Base-by-base conservation (phyloP, 2,113 vertebrate species). In the Gavialis gangeticus region DNA sequence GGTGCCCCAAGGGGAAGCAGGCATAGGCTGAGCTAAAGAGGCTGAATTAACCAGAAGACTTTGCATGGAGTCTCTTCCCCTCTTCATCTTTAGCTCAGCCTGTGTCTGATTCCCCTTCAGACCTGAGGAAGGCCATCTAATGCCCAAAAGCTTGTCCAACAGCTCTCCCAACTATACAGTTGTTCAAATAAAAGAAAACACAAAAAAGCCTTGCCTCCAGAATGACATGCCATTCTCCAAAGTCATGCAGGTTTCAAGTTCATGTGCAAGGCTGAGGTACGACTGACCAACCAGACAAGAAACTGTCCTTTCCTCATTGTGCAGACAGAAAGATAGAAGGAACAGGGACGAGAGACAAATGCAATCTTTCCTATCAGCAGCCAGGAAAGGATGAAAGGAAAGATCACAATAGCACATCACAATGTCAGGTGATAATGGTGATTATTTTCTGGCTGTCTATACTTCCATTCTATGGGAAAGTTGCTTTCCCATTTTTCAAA, bases 181-280 rank as follows among this genome's bases (percentile, higher is more conserved):
- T 46, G 46, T 46, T 46, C 46, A 46, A 46, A 46, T 46, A 46
- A 46, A 46, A 46, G 46, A 46, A 46, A 46, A 46, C 46, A 46
- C 46, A 46, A 46, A 46, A 46, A 46, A 8, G 7, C 46, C 46
- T 46, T 46, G 46, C 46, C 9, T 71, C 19, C 37, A 34, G n/a
- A 71, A 34, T 12, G 30, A 71, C 30, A 37, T 71, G 67, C 69
- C 24, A 0, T 0, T 56, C 12, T 75, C 90, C 57, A 80, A 76
- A 12, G 73, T 2, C 14, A 67, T 17, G 5, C 3, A 82, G 64
- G 19, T 75, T 19, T 16, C 0, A 0, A 83, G 28, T 54, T 75
- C 76, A 59, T 10, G 3, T 30, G 6, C 58, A 81, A 12, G 30
- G 90, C 18, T 71, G 75, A 77, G 62, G 22, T 30, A 25, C 76